Base-by-base conservation (phyloP, 2,113 vertebrate species). In the Collichthys lucidus region DNA sequence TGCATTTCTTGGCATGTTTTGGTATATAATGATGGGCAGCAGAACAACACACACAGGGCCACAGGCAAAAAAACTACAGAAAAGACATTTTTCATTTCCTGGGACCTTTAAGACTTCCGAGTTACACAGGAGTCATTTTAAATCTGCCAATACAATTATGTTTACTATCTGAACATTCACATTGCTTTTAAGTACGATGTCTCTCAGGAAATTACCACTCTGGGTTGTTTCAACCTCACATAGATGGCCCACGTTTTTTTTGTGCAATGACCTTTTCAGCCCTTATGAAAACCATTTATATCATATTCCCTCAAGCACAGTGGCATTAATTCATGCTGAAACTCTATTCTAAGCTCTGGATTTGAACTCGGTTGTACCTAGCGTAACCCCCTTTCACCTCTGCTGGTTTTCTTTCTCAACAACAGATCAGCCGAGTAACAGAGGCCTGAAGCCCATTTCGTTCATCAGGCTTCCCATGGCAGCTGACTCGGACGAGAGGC, bases 221-320 rank as follows among this genome's bases (percentile, higher is more conserved):
- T 56, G 35, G 82, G 88, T 83, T 87, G 70, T 88, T 82, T 84
- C 52, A 70, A 60, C 84, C 80, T 88, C 84, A 76, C 77, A 82
- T 72, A 77, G 74, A 76, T 87, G 82, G 74, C 66, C 83, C 74
- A 75, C 61, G 35, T 40, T 75, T 88, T 88, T 69, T 89, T 90
- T 83, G 79, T 81, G 71, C 80, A 67, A 9, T 92, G 93, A 95
- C 91, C 92, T 93, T 94, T 92, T 80, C 79, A 79, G 81, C 77
- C 50, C 71, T 69, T 73, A 76, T 88, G 87, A 91, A 92, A 93
- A 79, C 69, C 86, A 90, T 85, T 89, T 84, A 82, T 87, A 87
- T 89, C 72, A 83, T 86, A 85, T 82, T 81, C 86, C 91, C 82
- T 82, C 57, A 63, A 91, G 89, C 87, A 68, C 68, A 31, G 71